Percentiles rank a stretch among this genome's conserved stretches.
These are phyloP conservation scores for Adelges cooleyi DNA, from an alignment of 1,140 invertebrate genomes.

Conservation along the genomic window DNA sequence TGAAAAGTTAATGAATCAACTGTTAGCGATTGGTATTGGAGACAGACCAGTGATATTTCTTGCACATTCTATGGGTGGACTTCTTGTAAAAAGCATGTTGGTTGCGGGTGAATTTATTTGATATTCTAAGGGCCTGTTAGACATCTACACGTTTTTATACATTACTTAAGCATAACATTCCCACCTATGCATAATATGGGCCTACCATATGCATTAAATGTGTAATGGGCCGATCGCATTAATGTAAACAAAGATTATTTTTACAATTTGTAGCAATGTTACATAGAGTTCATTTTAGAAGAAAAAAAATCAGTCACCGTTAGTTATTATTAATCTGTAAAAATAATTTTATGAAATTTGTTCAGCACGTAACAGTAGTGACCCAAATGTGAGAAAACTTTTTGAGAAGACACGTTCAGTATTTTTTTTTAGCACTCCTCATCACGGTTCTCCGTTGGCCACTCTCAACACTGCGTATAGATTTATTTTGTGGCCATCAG, in stretches of 20 bases:
- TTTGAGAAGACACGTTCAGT: constrained; percentile 46
- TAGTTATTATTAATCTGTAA: too few species aligned
- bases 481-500: constrained; percentile 59
- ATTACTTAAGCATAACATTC: too few species aligned
- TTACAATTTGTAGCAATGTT: too few species aligned
- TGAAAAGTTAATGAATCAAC: constrained; percentile 30
- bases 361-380: constrained; percentile 46
- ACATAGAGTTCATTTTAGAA: too few species aligned
- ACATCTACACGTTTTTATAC: too few species aligned
- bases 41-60: constrained; percentile 55
- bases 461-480: constrained; percentile 44
- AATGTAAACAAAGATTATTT: too few species aligned
- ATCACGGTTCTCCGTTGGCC: constrained; percentile 53
- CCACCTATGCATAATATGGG: too few species aligned
- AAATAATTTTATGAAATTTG: too few species aligned
- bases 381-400: constrained; percentile 34
- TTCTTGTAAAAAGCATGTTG: constrained; percentile 56
- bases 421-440: constrained; percentile 60
- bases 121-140: too few species aligned
- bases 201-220: too few species aligned
- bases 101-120: constrained; percentile 41
- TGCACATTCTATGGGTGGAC: constrained; percentile 58
- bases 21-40: constrained; percentile 48
- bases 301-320: too few species aligned
- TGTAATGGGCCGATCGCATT: too few species aligned